Conservation (phyloP, 2,113 vertebrate genomes). For the Sorex araneus region DNA sequence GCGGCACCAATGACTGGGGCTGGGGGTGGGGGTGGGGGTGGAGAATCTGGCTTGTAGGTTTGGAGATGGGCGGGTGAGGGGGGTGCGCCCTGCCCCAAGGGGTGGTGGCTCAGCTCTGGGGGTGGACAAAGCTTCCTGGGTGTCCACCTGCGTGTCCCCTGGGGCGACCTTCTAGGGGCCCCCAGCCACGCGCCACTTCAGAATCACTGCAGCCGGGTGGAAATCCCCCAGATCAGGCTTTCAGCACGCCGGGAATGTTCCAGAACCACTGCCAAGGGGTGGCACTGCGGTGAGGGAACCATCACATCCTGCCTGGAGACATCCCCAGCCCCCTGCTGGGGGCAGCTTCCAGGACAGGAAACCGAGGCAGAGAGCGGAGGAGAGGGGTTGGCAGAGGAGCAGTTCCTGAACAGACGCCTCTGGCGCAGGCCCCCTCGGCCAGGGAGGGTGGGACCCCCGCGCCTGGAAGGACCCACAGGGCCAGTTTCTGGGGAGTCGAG, state of each 20-base stretch:
- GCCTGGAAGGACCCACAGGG: too few relatives aligned
- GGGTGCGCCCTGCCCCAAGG: too few relatives aligned
- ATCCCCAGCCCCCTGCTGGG: accelerated
- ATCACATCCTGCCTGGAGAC: background rate
- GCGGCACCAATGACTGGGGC: background rate
- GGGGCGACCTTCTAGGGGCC: background rate
- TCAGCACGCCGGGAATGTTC: too few relatives aligned
- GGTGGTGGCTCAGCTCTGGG: too few relatives aligned
- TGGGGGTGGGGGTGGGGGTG: too few relatives aligned
- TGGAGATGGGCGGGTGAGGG: background rate
- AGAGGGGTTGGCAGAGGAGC: too few relatives aligned
- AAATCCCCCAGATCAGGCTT: background rate
- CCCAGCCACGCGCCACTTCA: background rate
- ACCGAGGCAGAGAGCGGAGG: background rate
- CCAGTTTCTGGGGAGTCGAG: background rate
- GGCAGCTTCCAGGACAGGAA: background rate
- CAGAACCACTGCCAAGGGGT: accelerated
- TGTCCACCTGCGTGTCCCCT: too few relatives aligned
- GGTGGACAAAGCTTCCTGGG: too few relatives aligned
- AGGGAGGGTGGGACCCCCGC: too few relatives aligned
- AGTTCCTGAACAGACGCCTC: accelerated
- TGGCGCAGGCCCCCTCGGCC: too few relatives aligned
- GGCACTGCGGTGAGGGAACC: background rate
- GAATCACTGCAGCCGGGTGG: background rate
- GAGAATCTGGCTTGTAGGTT: background rate